Percentiles rank a stretch among this genome's conserved stretches.
These are phyloP conservation scores for Lemur catta DNA, from an alignment of 2,797 vertebrate species.

Conservation along the genomic window DNA sequence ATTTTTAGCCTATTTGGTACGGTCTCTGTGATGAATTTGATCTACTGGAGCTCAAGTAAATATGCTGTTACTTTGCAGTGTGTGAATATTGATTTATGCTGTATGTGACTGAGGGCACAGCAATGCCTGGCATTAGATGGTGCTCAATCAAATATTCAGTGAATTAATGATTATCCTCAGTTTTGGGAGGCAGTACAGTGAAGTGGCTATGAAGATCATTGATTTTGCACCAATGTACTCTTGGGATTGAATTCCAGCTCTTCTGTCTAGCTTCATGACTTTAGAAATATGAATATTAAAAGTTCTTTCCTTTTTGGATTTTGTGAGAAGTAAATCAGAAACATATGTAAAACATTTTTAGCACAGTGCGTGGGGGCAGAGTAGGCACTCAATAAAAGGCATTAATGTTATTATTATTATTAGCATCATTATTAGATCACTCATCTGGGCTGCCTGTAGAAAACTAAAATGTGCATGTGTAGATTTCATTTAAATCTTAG, in stretches of 20 bases:
- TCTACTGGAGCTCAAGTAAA: constrained; percentile 18
- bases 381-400: neutral
- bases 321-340: constrained; percentile 22
- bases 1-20: constrained; percentile 42
- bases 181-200: neutral
- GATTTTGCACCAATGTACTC: neutral
- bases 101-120: neutral
- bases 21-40: constrained; percentile 8
- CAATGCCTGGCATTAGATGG: neutral
- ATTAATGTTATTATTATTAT: constrained; percentile 2
- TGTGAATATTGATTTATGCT: neutral
- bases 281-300: neutral
- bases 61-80: neutral
- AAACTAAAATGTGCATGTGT: neutral
- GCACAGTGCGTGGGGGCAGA: neutral
- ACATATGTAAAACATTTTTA: neutral
- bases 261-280: neutral
- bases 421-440: neutral
- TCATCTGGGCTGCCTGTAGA: neutral
- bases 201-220: constrained; percentile 8
- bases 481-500: constrained; percentile 14
- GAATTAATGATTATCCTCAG: neutral
- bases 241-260: neutral
- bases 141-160: neutral
- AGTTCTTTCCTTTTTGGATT: neutral